A percentile compares a stretch with the other conserved stretches of the same genome.
Evolutionary conservation across 1,140 invertebrate species (phyloP).

Genomic region (Drosophila micromelanica): DNA sequence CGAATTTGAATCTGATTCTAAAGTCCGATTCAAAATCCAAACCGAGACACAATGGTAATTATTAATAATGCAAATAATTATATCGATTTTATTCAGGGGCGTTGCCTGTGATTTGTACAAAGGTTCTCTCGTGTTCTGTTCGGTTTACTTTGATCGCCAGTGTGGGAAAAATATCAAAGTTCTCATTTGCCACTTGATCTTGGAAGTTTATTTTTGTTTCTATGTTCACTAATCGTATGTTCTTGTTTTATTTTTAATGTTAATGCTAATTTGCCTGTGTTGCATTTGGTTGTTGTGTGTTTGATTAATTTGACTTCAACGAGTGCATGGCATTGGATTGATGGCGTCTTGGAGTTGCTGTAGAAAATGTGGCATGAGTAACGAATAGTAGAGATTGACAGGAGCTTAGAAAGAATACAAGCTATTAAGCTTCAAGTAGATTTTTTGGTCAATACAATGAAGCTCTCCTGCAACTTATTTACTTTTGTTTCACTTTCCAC

Average conservation of each 20-base stretch:
- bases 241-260: constrained; percentile 2
- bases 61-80: constrained; percentile 83
- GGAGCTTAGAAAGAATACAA: constrained; percentile 27
- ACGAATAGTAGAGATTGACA: constrained; percentile 21
- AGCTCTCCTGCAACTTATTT: not conserved
- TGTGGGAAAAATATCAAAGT: constrained; percentile 64
- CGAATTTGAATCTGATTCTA: constrained; percentile 28
- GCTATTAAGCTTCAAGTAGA: constrained; percentile 13
- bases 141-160: constrained; percentile 65
- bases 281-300: constrained; percentile 63
- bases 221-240: constrained; percentile 33
- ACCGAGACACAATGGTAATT: constrained; percentile 77
- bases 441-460: too few relatives aligned
- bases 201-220: constrained; percentile 29
- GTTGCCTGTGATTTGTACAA: constrained; percentile 71
- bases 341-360: constrained; percentile 49
- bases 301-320: constrained; percentile 80
- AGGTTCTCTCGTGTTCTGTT: constrained; percentile 45
- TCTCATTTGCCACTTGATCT: constrained; percentile 75
- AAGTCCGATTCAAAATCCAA: constrained; percentile 43
- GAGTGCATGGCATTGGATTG: constrained; percentile 71
- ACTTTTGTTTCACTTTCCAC: not conserved
- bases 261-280: constrained; percentile 68
- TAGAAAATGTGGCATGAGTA: constrained; percentile 57
- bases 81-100: constrained; percentile 79